Base-by-base conservation (phyloP, 2,113 vertebrate species). In the Ardeotis arabs region DNA sequence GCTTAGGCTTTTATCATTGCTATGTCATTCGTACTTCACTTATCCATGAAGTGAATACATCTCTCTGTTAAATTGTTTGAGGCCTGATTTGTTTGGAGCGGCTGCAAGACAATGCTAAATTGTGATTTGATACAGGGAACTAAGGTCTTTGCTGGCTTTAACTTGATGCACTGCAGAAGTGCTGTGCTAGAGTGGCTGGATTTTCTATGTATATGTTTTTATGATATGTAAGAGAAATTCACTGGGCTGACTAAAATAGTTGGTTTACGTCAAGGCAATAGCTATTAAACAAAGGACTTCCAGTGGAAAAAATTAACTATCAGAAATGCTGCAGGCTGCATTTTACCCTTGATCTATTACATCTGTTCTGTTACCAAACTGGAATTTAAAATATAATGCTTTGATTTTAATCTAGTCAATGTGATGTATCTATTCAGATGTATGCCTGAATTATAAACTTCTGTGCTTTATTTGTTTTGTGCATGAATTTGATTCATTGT, bases 391-490 rank as follows among this genome's bases (percentile, higher is more conserved):
- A 89, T 91, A 73, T 4, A 81, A 25, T 52, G 41, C 44, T 72
- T 80, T 85, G 45, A 16, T 66, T 96, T 94, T 72, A 49, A 94
- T 53, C 23, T 72, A 52, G 12, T 84, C 52, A 56, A 0, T 93
- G 31, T 15, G 49, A 80, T 59, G 24, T 56, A 6, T 70, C 56
- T 91, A 5, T 62, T 94, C 31, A 45, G 63, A 62, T 94, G 9
- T 67, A 74, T 81, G 52, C 55, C 83, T 83, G 64, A 94, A 73
- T 76, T 72, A 62, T 21, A 93, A 77, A 77, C 50, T 97, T 66
- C 9, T 77, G 14, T 69, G 79, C 4, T 35, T 78, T 21, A 91
- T 64, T 81, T 66, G 74, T 2, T 62, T 94, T 79, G 25, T 85
- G 41, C 41, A 58, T 92, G 22, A 81, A 66, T 39, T 62, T 33